phyloP scores from a whole-genome alignment of 1,140 invertebrate genomes.

The Mya arenaria region DNA sequence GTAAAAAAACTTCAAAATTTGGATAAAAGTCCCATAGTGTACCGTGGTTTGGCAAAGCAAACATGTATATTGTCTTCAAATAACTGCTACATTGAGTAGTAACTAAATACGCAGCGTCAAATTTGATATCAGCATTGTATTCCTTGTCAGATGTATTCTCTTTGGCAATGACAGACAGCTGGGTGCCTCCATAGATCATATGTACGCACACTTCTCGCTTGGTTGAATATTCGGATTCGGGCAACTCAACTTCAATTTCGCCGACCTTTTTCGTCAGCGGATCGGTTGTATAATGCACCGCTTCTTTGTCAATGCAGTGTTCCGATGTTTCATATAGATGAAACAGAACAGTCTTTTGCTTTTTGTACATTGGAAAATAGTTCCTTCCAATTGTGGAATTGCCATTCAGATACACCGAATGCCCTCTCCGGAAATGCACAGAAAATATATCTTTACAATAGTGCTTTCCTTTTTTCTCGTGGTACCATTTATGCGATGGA shows the following conservation, averaged over 20 bases:
- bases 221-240: neutral
- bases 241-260: neutral
- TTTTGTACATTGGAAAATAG: constrained; percentile 9
- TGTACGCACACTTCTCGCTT: neutral
- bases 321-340: constrained; percentile 2
- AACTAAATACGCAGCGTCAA: no score
- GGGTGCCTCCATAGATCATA: constrained; percentile 8
- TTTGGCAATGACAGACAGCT: neutral
- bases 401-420: neutral
- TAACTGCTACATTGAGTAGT: no score
- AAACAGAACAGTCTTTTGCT: neutral
- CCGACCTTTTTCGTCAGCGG: neutral
- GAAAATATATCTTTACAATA: neutral
- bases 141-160: neutral
- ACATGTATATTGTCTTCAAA: no score
- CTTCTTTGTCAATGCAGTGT: neutral
- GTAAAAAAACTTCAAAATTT: no score
- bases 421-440: neutral
- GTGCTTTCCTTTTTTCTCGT: neutral
- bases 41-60: no score
- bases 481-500: neutral
- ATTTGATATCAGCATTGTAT: neutral
- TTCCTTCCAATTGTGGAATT: neutral
- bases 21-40: no score
- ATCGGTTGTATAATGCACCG: constrained; percentile 6